Evolutionary conservation across 2,113 vertebrate genomes (phyloP).

Genomic region (Hippocampus zosterae): DNA sequence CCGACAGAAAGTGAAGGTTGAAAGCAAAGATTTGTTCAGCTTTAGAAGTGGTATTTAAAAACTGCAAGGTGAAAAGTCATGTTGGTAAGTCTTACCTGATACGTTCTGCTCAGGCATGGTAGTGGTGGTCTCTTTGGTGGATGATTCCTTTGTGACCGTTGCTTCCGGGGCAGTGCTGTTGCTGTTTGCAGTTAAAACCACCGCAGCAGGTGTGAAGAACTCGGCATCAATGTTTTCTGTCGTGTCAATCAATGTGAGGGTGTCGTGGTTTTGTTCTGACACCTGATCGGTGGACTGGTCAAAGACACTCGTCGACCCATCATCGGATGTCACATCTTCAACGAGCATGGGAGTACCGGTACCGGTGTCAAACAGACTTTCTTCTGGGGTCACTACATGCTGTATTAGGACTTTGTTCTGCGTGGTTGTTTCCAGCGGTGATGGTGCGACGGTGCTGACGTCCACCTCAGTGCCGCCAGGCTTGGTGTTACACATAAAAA

Average conservation of each 20-base stretch:
- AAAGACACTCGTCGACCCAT: constrained; percentile 66
- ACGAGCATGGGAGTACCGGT: constrained; percentile 40
- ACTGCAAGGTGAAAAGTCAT: background rate
- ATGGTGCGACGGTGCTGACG: constrained; percentile 8
- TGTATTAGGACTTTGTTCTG: constrained; percentile 11
- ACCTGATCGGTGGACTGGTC: constrained; percentile 35
- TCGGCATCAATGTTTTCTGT: constrained; percentile 70
- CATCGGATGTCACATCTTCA: constrained; percentile 59
- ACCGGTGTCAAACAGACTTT: constrained; percentile 7
- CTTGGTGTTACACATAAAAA: constrained; percentile 29
- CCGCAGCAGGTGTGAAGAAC: constrained; percentile 66
- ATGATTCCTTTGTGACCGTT: constrained; percentile 57
- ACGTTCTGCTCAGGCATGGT: constrained; percentile 71
- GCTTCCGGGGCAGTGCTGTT: constrained; percentile 49
- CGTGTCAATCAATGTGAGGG: constrained; percentile 39
- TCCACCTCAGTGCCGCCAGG: constrained; percentile 19
- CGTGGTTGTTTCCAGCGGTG: background rate
- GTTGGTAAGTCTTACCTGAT: constrained; percentile 77
- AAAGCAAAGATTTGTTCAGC: too few relatives aligned
- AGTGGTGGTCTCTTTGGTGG: constrained; percentile 66
- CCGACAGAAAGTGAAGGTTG: too few relatives aligned
- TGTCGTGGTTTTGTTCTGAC: constrained; percentile 32
- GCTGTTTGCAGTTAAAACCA: constrained; percentile 39
- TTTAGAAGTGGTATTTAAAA: background rate
- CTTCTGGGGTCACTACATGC: constrained; percentile 13